Evolutionary conservation across 2,888 invertebrate species (phyloP), one percentile per base, ranked within the genome.

Genomic region (Eupithecia tripunctaria): DNA sequence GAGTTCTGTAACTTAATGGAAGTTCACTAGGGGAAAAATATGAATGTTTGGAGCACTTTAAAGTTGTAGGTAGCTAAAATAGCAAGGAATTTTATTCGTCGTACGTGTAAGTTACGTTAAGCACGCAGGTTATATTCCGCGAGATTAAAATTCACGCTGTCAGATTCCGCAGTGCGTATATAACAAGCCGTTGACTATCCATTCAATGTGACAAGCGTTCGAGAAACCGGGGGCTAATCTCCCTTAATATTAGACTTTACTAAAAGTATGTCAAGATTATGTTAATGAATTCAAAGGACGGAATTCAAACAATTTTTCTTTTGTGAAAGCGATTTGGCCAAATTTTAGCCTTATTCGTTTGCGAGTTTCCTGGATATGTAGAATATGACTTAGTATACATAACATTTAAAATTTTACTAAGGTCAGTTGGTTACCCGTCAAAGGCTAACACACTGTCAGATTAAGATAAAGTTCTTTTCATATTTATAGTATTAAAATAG

Each of bases 191-290:
- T n/a, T n/a, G n/a, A n/a, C n/a, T n/a, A n/a, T n/a, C n/a, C n/a
- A n/a, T n/a, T n/a, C n/a, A n/a, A n/a, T n/a, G n/a, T n/a, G n/a
- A n/a, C n/a, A n/a, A n/a, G n/a, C n/a, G n/a, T n/a, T n/a, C n/a
- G n/a, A n/a, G n/a, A n/a, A n/a, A n/a, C n/a, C n/a, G n/a, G n/a
- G n/a, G n/a, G n/a, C n/a, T 73, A 69, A 68, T 64, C 38, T 67
- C 72, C 65, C 56, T 71, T 73, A 74, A 68, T 65, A 38, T 59
- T 69, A 32, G 15, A 38, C 43, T n/a, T 36, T 41, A 65, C 36
- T 27, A 41, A n/a, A 27, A 67, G 25, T 51, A 0, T 51, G 36
- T 62, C n/a, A 64, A 64, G 63, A 65, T 41, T 56, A 38, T 64
- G 47, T 32, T 41, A 62, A 68, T 68, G n/a, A 8, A 62, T 62